Evolutionary conservation across 2,888 invertebrate genomes (phyloP).

Genomic region (Lamellibrachia satsuma): DNA sequence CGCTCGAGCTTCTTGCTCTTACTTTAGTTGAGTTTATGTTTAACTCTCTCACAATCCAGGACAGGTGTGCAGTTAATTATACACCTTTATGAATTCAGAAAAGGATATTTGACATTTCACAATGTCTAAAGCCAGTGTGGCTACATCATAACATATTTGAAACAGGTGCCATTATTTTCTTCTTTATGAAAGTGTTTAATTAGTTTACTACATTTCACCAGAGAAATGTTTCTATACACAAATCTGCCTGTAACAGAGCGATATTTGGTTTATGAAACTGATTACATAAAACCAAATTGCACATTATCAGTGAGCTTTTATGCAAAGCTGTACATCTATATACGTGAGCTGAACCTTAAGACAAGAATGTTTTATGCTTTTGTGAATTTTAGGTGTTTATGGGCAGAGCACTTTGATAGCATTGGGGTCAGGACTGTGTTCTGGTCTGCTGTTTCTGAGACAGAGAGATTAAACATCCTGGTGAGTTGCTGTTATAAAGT

Average conservation of each 20-base stretch:
- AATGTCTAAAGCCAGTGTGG: too few relatives aligned
- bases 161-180: not conserved
- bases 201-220: not conserved
- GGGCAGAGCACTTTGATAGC: slow-evolving; percentile 85
- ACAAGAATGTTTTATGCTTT: not conserved
- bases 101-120: too few relatives aligned
- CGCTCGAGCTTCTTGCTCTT: slow-evolving; percentile 18
- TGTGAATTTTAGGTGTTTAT: slow-evolving; percentile 69
- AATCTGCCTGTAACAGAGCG: not conserved
- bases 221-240: not conserved
- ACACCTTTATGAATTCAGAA: too few relatives aligned
- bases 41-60: not conserved
- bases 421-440: slow-evolving; percentile 81
- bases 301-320: not conserved
- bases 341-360: not conserved
- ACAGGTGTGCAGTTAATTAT: not conserved
- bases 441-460: slow-evolving; percentile 81
- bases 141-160: not conserved
- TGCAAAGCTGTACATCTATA: not conserved
- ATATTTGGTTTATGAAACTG: not conserved
- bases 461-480: slow-evolving; percentile 40
- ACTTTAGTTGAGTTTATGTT: not conserved
- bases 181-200: not conserved
- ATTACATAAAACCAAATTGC: not conserved
- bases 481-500: not conserved